Evolutionary conservation across 2,113 vertebrate genomes (phyloP), one percentile per base, ranked within the genome.

Genomic region (Butorides virescens): DNA sequence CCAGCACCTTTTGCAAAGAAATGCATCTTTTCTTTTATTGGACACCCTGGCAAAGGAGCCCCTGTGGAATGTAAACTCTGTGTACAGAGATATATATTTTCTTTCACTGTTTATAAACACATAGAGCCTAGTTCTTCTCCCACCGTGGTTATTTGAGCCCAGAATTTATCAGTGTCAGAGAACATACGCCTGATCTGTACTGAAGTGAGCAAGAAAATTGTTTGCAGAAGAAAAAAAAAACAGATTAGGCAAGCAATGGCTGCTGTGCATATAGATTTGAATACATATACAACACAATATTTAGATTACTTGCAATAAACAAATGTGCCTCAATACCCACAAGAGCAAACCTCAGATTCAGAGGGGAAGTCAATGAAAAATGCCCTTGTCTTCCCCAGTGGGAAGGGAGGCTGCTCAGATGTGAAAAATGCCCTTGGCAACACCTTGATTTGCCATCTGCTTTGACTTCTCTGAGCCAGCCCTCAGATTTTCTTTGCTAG

Each of bases 101-200:
- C 61, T 32, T 59, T 81, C 76, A 26, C 19, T 96, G 83, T 95
- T 93, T 95, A 96, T 94, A 97, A 96, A 96, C 73, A 90, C 13
- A 26, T 2, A 37, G n/a, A 65, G 39, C 20, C 66, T 12, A 11
- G 36, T 75, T 89, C 76, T 94, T 77, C 47, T 42, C 61, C 39
- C 44, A 22, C 10, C 2, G 7, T 65, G 21, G 65, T 84, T 81
- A 65, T 61, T 86, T 21, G 76, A 94, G 83, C 79, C 56, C 79
- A 81, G 56, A 67, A 96, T 65, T 91, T 81, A 84, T 62, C 80
- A 63, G 0, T 0, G 0, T n/a, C 77, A 73, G 70, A 56, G 79
- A 84, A 61, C 7, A 9, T 1, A 23, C 11, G 91, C 68, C 82
- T 75, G 72, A 65, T 89, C 91, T 87, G 70, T 34, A 68, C 7